These are phyloP conservation scores for Microcebus tavaratra DNA, from an alignment of 2,113 vertebrate genomes.

Conservation along the genomic window DNA sequence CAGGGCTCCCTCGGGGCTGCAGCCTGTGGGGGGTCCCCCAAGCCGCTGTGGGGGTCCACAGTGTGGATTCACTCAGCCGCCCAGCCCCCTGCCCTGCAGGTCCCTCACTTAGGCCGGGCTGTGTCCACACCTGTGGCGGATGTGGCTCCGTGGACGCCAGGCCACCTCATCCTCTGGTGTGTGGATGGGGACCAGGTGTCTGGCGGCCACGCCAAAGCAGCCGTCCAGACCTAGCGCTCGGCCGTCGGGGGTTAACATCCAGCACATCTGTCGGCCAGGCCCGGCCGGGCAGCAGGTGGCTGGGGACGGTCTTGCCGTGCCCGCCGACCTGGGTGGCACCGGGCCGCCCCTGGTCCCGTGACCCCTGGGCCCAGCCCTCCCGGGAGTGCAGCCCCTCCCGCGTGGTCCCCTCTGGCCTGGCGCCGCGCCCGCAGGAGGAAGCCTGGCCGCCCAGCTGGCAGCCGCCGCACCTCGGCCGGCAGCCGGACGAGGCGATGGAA, in stretches of 20 bases:
- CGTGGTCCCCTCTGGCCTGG: constrained; percentile 39
- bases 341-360: neutral
- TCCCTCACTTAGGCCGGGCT: neutral
- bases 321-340: constrained; percentile 40
- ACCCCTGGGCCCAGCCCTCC: neutral
- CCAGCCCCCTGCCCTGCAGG: neutral
- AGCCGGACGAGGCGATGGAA: constrained; percentile 64
- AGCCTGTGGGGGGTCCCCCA: neutral
- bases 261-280: neutral
- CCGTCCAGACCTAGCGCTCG: neutral
- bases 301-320: neutral
- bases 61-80: neutral
- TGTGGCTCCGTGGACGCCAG: neutral
- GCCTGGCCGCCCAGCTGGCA: constrained; percentile 71
- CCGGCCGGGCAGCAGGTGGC: constrained; percentile 20
- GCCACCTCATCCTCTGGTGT: neutral
- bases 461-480: constrained; percentile 14
- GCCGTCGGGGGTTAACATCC: neutral
- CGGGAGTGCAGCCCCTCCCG: constrained; percentile 15
- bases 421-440: constrained; percentile 66
- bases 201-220: neutral
- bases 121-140: neutral
- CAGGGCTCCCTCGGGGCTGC: neutral
- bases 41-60: neutral
- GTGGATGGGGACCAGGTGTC: neutral